Base-by-base conservation (phyloP, 1,140 invertebrate genomes). In the Oreohelix idahoensis region DNA sequence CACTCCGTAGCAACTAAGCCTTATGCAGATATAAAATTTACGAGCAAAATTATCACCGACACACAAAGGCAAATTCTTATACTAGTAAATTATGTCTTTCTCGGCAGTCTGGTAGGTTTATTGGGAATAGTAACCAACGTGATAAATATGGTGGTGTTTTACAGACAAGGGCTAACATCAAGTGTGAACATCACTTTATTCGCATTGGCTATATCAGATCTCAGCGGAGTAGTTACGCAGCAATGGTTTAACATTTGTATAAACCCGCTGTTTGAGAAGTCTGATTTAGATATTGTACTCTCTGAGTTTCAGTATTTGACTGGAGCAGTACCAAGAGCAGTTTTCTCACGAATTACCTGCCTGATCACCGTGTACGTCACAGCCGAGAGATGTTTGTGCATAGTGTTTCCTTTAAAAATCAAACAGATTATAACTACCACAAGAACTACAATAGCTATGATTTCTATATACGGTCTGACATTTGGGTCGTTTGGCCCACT, bases 81-180 rank as follows among this genome's bases (percentile, higher is more conserved):
- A n/a, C n/a, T n/a, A n/a, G n/a, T n/a, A n/a, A n/a, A n/a, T n/a
- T n/a, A n/a, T n/a, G n/a, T n/a, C n/a, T n/a, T n/a, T n/a, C n/a
- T n/a, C n/a, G n/a, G n/a, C n/a, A n/a, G n/a, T n/a, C n/a, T n/a
- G n/a, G n/a, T n/a, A n/a, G n/a, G n/a, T 29, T 15, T 45, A 11
- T 45, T 75, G 10, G 73, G 73, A 11, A 75, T 75, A 39, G 13
- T 75, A 10, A 8, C 36, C 38, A 75, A 75, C n/a, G 39, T 75
- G 5, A 45, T 75, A 36, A 75, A 75, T 45, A 45, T 75, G 11
- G 1, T 75, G 1, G 26, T 75, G 13, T 75, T 75, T 42, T 75
- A 42, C 39, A 39, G 20, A 39, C 73, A 75, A 42, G 73, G 73
- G 4, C 39, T 75, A 13, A 45, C 1, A 2, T 11, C 73, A 10